Percentiles rank a stretch among this genome's conserved stretches.
These are phyloP conservation scores for Andrena fulva DNA, from an alignment of 2,888 invertebrate species.

Conservation along the genomic window DNA sequence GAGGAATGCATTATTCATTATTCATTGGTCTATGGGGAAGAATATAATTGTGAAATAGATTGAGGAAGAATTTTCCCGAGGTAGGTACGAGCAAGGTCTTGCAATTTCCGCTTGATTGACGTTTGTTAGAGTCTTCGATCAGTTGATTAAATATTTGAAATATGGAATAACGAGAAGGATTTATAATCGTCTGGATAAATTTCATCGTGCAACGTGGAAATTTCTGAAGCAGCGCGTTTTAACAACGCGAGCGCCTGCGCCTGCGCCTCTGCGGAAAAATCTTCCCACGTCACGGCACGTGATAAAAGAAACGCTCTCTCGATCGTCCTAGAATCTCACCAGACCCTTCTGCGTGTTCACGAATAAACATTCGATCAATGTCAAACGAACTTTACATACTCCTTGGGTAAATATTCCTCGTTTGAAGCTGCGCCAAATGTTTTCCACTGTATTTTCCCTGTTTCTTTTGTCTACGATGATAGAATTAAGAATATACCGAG, in stretches of 20 bases:
- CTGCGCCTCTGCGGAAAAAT: constrained; percentile 1
- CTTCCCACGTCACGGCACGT: constrained; percentile 28
- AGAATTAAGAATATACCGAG: too few relatives aligned
- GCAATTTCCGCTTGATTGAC: too few relatives aligned
- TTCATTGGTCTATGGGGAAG: background rate
- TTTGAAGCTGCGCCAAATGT: background rate
- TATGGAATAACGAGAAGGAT: background rate
- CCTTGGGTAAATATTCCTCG: background rate
- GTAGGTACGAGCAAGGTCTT: too few relatives aligned
- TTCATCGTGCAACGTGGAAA: constrained; percentile 5
- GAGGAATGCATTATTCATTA: background rate
- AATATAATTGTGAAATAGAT: too few relatives aligned
- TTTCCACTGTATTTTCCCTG: too few relatives aligned
- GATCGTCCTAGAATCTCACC: constrained; percentile 23
- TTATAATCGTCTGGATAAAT: background rate
- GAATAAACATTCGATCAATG: background rate
- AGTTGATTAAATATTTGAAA: too few relatives aligned
- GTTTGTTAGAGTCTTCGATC: too few relatives aligned
- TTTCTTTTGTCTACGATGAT: background rate
- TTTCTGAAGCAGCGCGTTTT: constrained; percentile 24
- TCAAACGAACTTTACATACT: background rate
- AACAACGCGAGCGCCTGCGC: background rate
- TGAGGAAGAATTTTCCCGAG: too few relatives aligned
- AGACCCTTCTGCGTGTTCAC: background rate
- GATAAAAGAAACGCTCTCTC: constrained; percentile 32